Percentiles rank a stretch among this genome's conserved stretches.
phyloP scores from a whole-genome alignment of 2,888 invertebrate species.

The Macrosoma leucophasiata region DNA sequence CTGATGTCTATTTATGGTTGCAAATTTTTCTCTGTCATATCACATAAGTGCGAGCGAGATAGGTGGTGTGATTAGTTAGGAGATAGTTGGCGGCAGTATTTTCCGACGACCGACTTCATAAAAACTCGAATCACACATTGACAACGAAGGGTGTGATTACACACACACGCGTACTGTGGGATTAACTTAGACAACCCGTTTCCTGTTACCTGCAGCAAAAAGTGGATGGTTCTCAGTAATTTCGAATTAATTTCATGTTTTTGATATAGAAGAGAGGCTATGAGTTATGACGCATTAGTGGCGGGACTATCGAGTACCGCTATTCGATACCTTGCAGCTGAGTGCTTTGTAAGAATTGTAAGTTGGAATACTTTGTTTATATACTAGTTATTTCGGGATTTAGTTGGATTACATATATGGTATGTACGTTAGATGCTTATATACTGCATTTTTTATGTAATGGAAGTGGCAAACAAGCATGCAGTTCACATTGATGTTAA shows the following conservation, averaged over 20 bases:
- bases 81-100: constrained; percentile 50
- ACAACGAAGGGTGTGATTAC: constrained; percentile 49
- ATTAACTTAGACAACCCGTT: constrained; percentile 71
- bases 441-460: too few relatives aligned
- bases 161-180: constrained; percentile 50
- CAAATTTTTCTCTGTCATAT: constrained; percentile 39
- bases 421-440: too few relatives aligned
- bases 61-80: constrained; percentile 45
- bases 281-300: too few relatives aligned
- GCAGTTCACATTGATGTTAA: too few relatives aligned
- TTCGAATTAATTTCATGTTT: constrained; percentile 67
- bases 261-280: constrained; percentile 32
- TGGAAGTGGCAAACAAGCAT: too few relatives aligned
- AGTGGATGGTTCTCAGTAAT: constrained; percentile 54
- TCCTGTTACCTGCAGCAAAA: constrained; percentile 72
- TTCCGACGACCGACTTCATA: constrained; percentile 42
- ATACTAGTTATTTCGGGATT: too few relatives aligned
- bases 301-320: too few relatives aligned
- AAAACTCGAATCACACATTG: constrained; percentile 55
- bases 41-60: constrained; percentile 40
- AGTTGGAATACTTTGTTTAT: too few relatives aligned
- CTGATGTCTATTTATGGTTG: constrained; percentile 35
- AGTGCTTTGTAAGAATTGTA: too few relatives aligned
- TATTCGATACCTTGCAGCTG: too few relatives aligned
- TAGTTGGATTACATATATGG: too few relatives aligned